Evolutionary conservation across 92 coral and sea anemone genomes (phyloP).

Genomic region (Zoanthus solanderi): DNA sequence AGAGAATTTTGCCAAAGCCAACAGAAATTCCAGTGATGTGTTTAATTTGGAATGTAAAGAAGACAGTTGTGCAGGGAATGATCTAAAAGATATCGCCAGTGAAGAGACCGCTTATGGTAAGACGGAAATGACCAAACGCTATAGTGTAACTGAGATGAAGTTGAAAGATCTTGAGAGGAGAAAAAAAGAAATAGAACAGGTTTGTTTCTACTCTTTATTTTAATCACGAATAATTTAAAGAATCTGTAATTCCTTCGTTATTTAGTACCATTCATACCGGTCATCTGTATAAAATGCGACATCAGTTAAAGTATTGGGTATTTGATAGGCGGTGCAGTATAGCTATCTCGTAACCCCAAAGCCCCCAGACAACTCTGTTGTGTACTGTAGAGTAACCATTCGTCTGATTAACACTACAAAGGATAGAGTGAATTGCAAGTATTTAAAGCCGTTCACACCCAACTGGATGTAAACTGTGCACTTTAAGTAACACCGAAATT

Average conservation of each 20-base stretch:
- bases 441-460: too few species aligned
- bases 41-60: neutral
- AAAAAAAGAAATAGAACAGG: conserved; percentile 44
- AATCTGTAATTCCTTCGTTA: too few species aligned
- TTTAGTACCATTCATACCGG: too few species aligned
- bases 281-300: neutral
- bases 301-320: neutral
- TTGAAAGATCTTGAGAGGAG: conserved; percentile 18
- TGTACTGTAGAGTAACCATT: neutral
- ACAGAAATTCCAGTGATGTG: neutral
- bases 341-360: neutral
- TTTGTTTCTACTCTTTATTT: neutral
- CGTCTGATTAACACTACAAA: too few species aligned
- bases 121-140: neutral
- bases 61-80: neutral
- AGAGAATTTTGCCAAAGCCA: neutral
- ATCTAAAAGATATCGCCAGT: neutral
- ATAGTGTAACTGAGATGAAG: neutral
- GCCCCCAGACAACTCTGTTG: neutral
- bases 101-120: neutral
- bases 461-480: too few species aligned
- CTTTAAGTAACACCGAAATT: too few species aligned
- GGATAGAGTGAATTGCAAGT: too few species aligned
- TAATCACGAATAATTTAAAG: neutral
- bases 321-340: neutral